Evolutionary conservation across 2,113 vertebrate genomes (phyloP).

Genomic region (Nyctereutes procyonoides): DNA sequence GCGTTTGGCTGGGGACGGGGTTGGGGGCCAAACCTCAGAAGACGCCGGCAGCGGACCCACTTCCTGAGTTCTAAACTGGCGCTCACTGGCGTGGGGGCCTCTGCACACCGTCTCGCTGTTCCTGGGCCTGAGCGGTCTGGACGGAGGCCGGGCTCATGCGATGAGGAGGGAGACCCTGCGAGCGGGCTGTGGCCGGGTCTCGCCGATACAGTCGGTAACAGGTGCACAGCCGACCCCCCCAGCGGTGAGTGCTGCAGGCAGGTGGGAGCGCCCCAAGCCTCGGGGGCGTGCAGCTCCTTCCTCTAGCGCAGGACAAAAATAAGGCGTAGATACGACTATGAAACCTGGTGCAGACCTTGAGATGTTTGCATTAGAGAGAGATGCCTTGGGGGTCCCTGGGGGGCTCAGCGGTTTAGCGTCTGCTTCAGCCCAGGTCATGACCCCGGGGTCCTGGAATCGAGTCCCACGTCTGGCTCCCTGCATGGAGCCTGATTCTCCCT

Average conservation of each 20-base stretch:
- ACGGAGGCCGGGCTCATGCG: accelerated
- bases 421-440: too few species aligned
- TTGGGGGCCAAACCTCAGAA: not conserved
- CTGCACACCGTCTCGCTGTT: too few species aligned
- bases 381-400: too few species aligned
- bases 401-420: too few species aligned
- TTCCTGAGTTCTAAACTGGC: not conserved
- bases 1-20: not conserved
- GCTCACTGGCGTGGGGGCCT: not conserved
- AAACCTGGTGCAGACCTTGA: not conserved
- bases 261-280: accelerated
- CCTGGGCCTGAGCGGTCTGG: accelerated
- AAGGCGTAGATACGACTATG: not conserved
- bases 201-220: accelerated
- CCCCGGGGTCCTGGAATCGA: too few species aligned
- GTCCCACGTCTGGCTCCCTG: too few species aligned
- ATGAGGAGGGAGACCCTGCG: not conserved
- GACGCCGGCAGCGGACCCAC: not conserved
- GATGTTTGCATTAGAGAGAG: not conserved
- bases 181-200: accelerated
- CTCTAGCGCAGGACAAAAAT: not conserved
- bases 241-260: too few species aligned
- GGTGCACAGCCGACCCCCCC: not conserved
- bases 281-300: not conserved
- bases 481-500: too few species aligned